These are phyloP conservation scores for Erebia epiphron DNA, from an alignment of 2,888 invertebrate species.

Conservation along the genomic window DNA sequence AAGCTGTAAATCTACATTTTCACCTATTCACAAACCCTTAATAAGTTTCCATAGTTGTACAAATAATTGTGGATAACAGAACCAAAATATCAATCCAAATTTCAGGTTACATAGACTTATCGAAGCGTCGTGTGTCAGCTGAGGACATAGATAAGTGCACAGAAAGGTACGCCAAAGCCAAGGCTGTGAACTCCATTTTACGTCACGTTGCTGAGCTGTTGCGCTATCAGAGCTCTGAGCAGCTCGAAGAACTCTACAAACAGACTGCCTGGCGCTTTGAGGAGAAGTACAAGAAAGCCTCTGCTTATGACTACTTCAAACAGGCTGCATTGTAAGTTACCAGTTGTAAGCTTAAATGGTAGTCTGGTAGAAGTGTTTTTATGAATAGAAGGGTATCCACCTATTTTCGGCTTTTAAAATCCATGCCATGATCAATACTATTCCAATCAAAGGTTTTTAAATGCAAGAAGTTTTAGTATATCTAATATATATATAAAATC, in stretches of 20 bases:
- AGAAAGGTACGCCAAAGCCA: constrained; percentile 98
- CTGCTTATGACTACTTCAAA: constrained; percentile 99
- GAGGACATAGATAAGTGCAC: constrained; percentile 99
- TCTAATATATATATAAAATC: too few relatives aligned
- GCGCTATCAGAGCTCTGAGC: constrained; percentile 94
- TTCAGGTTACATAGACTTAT: constrained; percentile 98
- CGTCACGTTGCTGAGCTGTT: constrained; percentile 98
- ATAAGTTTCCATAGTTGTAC: too few relatives aligned
- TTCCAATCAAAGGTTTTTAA: too few relatives aligned
- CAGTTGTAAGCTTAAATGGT: too few relatives aligned
- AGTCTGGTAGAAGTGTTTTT: too few relatives aligned
- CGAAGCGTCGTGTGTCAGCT: constrained; percentile 98
- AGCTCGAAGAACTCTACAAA: constrained; percentile 96
- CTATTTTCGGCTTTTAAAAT: too few relatives aligned
- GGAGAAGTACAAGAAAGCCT: constrained; percentile 97
- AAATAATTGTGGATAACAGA: too few relatives aligned
- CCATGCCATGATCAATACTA: too few relatives aligned
- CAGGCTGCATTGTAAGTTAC: constrained; percentile 95
- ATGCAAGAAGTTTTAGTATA: too few relatives aligned
- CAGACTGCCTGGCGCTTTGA: constrained; percentile 99
- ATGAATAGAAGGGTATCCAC: too few relatives aligned
- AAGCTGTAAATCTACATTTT: too few relatives aligned
- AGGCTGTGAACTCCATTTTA: constrained; percentile 98
- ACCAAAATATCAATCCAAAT: constrained; percentile 29
- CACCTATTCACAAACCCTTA: too few relatives aligned